These are phyloP conservation scores for Nettapus auritus DNA, from an alignment of 2,113 vertebrate genomes.

Conservation along the genomic window DNA sequence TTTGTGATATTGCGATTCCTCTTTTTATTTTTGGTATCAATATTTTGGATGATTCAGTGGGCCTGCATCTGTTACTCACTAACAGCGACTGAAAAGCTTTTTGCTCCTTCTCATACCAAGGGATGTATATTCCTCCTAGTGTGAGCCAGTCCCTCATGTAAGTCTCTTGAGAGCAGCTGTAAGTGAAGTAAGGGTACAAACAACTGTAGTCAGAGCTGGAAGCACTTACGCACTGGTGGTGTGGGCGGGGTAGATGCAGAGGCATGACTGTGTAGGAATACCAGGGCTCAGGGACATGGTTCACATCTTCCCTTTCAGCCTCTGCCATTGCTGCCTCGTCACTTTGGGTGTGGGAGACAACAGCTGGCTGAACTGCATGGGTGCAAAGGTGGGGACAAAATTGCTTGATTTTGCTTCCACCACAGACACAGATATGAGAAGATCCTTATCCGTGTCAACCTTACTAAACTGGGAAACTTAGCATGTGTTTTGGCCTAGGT, in stretches of 20 bases:
- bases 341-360: background rate
- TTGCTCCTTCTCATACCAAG: background rate
- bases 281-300: background rate
- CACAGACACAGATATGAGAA: background rate
- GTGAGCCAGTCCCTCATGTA: background rate
- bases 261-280: background rate
- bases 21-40: background rate
- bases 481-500: background rate
- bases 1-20: background rate
- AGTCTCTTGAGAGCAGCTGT: background rate
- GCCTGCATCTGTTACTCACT: background rate
- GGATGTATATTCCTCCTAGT: background rate
- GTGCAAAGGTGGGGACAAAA: background rate
- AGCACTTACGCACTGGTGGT: background rate
- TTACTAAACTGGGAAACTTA: background rate
- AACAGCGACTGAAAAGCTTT: background rate
- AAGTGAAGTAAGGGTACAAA: background rate
- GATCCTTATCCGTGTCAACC: background rate
- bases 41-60: background rate
- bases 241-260: background rate
- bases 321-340: background rate
- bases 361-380: background rate
- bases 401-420: background rate
- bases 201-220: background rate
- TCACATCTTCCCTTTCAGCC: background rate